These are phyloP conservation scores for Bagarius yarrelli DNA, from an alignment of 2,113 vertebrate species.

Conservation along the genomic window DNA sequence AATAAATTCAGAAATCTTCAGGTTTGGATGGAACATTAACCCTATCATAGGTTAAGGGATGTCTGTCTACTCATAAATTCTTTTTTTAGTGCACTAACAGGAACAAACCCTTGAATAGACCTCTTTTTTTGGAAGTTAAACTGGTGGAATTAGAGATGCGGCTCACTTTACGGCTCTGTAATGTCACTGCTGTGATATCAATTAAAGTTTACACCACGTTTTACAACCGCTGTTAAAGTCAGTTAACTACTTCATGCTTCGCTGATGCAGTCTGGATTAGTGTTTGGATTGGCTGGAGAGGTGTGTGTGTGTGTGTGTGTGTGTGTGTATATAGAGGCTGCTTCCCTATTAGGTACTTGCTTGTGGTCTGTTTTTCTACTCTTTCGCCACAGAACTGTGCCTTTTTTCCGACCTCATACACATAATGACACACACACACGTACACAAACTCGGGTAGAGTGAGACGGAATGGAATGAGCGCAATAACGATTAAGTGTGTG, in stretches of 20 bases:
- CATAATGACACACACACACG: neutral
- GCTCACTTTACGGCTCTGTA: neutral
- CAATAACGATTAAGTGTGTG: no score
- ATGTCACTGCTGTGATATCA: constrained; percentile 6
- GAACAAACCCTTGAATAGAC: no score
- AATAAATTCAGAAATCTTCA: no score
- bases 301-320: neutral
- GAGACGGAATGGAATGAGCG: no score
- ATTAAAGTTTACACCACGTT: constrained; percentile 1
- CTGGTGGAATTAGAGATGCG: neutral
- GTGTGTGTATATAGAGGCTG: neutral
- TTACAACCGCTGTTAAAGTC: constrained; percentile 6
- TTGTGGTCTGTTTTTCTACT: neutral
- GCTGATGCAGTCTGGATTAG: neutral
- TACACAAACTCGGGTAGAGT: no score
- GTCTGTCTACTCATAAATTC: no score
- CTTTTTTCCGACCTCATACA: neutral
- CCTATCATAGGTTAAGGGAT: no score
- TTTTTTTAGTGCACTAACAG: no score
- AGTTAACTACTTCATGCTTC: neutral
- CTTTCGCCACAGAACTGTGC: neutral
- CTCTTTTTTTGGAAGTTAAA: no score
- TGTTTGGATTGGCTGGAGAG: constrained; percentile 26
- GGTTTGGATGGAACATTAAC: no score
- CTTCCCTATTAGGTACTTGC: neutral